Evolutionary conservation across 2,888 invertebrate genomes (phyloP), one percentile per base, ranked within the genome.

Genomic region (Conistra vaccinii): DNA sequence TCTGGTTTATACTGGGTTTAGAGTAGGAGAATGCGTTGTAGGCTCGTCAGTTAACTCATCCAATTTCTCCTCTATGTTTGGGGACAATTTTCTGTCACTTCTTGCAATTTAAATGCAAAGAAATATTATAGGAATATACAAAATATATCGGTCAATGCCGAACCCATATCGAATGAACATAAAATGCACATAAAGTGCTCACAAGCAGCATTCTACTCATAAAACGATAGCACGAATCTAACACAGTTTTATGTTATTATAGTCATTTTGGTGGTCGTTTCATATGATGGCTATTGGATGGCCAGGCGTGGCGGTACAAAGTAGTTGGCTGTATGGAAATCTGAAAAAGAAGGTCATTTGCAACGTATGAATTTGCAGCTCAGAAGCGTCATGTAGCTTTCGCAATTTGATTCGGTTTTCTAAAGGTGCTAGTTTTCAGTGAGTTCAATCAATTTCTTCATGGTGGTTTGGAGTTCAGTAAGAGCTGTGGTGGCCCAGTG

Each of bases 181-280:
- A 71, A 84, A 75, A 60, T 68, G 45, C 53, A 57, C 48, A 68
- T 80, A 75, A 70, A 80, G 12, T 45, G 53, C 45, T 66, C 60
- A 20, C 55, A 69, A 69, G 60, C 73, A 55, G 32, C 48, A 68
- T 76, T 58, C 29, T 63, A 55, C 10, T 63, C 73, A 42, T 71
- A 72, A 74, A 69, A 71, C 35, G 58, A 75, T 77, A 85, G 69
- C 39, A 72, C n/a, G 60, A 73, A 73, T 60, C 39, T 63, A 69
- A 35, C 20, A 29, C 62, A 68, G 73, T 77, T 78, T 32, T 66
- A 75, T 73, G 62, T 73, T 77, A 82, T 62, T 68, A 55, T 3
- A 29, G 39, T 35, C 53, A 67, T 81, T 67, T 20, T 61, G 42
- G 29, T 71, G 39, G 53, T 67, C 69, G 60, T 81, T 61, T 53